Evolutionary conservation across 64 coral and sea anemone species (phyloP).

Genomic region (Montipora foliosa): DNA sequence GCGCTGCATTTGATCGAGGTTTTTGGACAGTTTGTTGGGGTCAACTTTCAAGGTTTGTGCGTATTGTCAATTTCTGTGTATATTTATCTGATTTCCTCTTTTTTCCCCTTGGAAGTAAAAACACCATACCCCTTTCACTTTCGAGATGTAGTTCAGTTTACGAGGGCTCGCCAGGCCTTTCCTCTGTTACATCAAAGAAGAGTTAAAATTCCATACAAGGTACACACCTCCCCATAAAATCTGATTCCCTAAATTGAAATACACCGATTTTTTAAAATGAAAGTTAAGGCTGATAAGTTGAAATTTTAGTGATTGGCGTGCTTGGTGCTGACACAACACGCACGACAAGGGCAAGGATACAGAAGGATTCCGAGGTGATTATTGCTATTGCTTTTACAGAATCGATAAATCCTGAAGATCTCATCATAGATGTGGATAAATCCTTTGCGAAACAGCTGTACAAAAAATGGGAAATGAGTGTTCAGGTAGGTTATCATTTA

Average conservation of each 20-base stretch:
- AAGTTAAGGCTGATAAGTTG: too few relatives aligned
- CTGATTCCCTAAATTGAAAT: too few relatives aligned
- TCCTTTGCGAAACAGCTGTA: conserved; percentile 77
- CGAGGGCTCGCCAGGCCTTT: too few relatives aligned
- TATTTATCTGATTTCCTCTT: background rate
- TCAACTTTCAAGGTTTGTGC: conserved; percentile 71
- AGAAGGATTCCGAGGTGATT: background rate
- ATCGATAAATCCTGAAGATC: conserved; percentile 67
- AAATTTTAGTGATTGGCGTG: too few relatives aligned
- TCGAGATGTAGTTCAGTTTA: too few relatives aligned
- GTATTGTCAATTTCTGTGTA: background rate
- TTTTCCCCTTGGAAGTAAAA: background rate
- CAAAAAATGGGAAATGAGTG: conserved; percentile 69
- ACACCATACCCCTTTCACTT: too few relatives aligned
- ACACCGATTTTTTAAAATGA: too few relatives aligned
- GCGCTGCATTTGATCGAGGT: conserved; percentile 87
- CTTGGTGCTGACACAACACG: too few relatives aligned
- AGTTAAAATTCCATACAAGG: too few relatives aligned
- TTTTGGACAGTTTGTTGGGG: conserved; percentile 72
- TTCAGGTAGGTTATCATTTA: conserved; percentile 61
- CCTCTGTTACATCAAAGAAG: too few relatives aligned
- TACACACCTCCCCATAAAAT: too few relatives aligned
- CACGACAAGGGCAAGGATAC: too few relatives aligned
- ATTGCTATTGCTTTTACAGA: conserved; percentile 48
- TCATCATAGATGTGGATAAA: conserved; percentile 74